These are phyloP conservation scores for Dendrocincla fuliginosa DNA, from an alignment of 2,797 vertebrate genomes.

Conservation along the genomic window DNA sequence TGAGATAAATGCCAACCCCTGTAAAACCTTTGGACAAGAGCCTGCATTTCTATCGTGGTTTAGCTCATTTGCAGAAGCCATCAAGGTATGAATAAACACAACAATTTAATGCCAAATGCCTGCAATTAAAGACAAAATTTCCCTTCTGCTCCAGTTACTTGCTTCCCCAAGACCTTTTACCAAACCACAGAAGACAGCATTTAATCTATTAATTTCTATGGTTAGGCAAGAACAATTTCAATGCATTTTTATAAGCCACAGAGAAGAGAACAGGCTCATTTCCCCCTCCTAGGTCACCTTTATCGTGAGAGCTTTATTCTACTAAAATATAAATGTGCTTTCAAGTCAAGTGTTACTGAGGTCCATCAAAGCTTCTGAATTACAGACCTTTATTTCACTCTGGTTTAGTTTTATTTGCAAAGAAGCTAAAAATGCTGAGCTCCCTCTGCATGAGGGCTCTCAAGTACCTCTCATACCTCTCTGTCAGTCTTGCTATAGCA, in stretches of 20 bases:
- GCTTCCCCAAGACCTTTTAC: neutral
- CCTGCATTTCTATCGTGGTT: neutral
- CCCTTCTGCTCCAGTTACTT: neutral
- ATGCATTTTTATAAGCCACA: neutral
- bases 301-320: neutral
- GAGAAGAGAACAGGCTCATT: neutral
- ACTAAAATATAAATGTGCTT: constrained; percentile 9
- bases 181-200: neutral
- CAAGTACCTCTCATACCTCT: neutral
- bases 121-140: neutral
- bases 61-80: neutral
- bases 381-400: neutral
- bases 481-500: rapidly evolving
- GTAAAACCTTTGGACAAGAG: neutral
- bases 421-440: neutral
- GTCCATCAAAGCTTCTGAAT: neutral
- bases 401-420: neutral
- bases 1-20: constrained; percentile 12
- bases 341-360: neutral
- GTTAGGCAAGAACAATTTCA: neutral
- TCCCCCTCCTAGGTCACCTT: neutral
- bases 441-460: neutral
- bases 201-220: constrained; percentile 29
- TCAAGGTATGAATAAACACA: neutral
- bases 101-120: neutral